Base-by-base conservation (phyloP, 2,797 vertebrate genomes). In the Limnodromus scolopaceus region DNA sequence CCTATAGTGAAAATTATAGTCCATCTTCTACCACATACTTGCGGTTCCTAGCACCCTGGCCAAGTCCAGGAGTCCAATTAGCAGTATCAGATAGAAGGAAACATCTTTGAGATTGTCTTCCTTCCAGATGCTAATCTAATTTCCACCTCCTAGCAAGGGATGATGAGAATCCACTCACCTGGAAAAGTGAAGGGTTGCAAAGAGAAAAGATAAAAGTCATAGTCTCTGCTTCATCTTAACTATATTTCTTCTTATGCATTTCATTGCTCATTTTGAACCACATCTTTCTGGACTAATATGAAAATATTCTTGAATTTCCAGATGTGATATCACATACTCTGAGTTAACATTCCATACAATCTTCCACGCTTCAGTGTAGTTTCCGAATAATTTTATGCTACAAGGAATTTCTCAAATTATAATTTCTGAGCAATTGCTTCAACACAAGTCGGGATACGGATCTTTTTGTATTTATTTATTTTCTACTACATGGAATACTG, bases 391-490 rank as follows among this genome's bases (percentile, higher is more conserved):
- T 68, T 92, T 79, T 66, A 71, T 39, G 20, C 43, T 63, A 82
- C 10, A 3, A 82, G 23, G 80, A 84, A 69, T 54, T 75, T 46
- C 34, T 84, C 38, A 20, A 91, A 89, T 80, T 34, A 12, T 91
- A 80, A 80, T 93, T 93, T 87, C 77, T 83, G 19, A 80, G 45
- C 14, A 63, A 48, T n/a, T 85, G 30, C 61, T 23, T 71, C 10
- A 2, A 36, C 32, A 17, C 14, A 85, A 14, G 17, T 54, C 84
- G n/a, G 38, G 30, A 81, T 18, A 79, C 8, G 30, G 6, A 78
- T 72, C 38, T 65, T 89, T 74, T 43, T 58, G 41, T n/a, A 39
- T 81, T 85, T 84, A 51, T 94, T 95, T 85, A 76, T 83, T 93
- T 46, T 51, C 30, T 39, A 49, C 27, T 36, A 39, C 34, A 82